A percentile compares a stretch with the other conserved stretches of the same genome.
Evolutionary conservation across 2,113 vertebrate genomes (phyloP).

Genomic region (Carassius gibelio): DNA sequence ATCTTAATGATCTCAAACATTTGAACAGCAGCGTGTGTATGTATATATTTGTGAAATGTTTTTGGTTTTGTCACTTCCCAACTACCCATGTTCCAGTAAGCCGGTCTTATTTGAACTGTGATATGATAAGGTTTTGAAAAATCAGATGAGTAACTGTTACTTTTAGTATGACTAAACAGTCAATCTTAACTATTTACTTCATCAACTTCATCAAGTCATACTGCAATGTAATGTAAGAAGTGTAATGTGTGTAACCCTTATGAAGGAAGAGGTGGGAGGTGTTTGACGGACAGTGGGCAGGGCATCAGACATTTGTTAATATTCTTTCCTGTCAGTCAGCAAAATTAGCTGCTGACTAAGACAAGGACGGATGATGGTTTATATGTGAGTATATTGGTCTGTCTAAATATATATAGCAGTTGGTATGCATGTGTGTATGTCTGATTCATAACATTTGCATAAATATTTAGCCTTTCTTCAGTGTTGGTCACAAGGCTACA

Average conservation of each 20-base stretch:
- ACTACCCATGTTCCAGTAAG: not conserved
- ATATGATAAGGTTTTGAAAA: not conserved
- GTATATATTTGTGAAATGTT: not conserved
- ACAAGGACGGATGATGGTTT: slow-evolving; percentile 30
- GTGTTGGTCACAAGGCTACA: not conserved
- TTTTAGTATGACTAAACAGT: not conserved
- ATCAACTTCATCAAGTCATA: not conserved
- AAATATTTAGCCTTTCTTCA: not conserved
- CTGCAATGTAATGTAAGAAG: not conserved
- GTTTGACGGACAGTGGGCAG: not conserved
- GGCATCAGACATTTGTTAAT: not conserved
- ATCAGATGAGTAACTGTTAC: not conserved
- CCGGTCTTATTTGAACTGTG: not conserved
- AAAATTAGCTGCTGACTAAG: slow-evolving; percentile 51
- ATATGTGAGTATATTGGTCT: slow-evolving; percentile 35
- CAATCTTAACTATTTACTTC: not conserved
- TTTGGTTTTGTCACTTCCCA: not conserved
- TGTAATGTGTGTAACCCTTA: not conserved
- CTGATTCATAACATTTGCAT: not conserved
- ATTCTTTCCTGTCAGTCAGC: slow-evolving; percentile 9
- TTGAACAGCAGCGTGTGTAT: no score
- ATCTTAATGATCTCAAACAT: no score
- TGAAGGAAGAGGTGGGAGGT: slow-evolving; percentile 35
- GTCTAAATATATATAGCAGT: slow-evolving; percentile 6
- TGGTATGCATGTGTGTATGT: not conserved